A percentile compares a stretch with the other conserved stretches of the same genome.
Evolutionary conservation across 2,888 invertebrate genomes (phyloP).

Genomic region (Morpho deidamia): DNA sequence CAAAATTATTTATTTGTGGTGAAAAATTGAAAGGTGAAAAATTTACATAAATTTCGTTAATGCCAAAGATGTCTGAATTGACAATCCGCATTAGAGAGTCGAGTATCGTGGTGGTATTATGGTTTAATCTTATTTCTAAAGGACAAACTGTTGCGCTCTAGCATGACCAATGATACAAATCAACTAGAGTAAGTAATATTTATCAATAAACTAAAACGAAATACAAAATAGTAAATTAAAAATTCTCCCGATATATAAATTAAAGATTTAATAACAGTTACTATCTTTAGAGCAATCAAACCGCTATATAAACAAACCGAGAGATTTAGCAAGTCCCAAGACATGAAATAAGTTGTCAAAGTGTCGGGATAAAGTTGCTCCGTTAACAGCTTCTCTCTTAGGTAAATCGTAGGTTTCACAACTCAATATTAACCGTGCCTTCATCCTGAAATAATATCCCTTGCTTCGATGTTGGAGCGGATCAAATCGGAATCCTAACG

Average conservation of each 20-base stretch:
- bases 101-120: no score
- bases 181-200: no score
- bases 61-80: no score
- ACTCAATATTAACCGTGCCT: conserved; percentile 65
- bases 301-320: conserved; percentile 58
- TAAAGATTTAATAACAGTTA: conserved; percentile 16
- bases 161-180: no score
- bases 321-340: conserved; percentile 62
- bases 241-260: not conserved
- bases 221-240: not conserved
- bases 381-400: conserved; percentile 67
- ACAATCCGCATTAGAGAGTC: no score
- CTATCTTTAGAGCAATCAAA: conserved; percentile 47
- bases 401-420: conserved; percentile 73
- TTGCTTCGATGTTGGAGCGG: conserved; percentile 60
- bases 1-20: no score
- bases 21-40: no score
- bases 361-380: conserved; percentile 71
- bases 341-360: conserved; percentile 78
- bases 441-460: conserved; percentile 68
- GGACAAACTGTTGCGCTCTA: no score
- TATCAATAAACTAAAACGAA: no score
- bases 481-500: conserved; percentile 59
- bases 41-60: no score
- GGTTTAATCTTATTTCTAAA: no score